A percentile compares a stretch with the other conserved stretches of the same genome.
phyloP scores from a whole-genome alignment of 2,888 invertebrate genomes.

The Drosophila planitibia region DNA sequence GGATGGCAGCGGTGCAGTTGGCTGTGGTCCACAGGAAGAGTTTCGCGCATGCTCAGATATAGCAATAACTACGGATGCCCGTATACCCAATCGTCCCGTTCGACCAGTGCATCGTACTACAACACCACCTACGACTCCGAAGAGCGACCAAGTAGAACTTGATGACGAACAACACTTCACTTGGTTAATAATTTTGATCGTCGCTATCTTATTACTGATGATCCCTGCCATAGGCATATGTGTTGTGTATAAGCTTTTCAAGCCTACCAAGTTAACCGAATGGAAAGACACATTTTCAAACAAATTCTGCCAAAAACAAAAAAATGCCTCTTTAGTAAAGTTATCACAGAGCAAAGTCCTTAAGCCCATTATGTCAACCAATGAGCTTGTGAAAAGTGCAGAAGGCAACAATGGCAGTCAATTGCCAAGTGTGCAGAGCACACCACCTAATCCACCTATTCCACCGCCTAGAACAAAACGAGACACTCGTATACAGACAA shows the following conservation, averaged over 20 bases:
- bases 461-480: constrained; percentile 83
- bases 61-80: constrained; percentile 87
- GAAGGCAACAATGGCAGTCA: constrained; percentile 23
- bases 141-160: constrained; percentile 36
- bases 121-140: constrained; percentile 51
- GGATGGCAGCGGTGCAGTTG: constrained; percentile 91
- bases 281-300: constrained; percentile 30
- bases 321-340: constrained; percentile 17
- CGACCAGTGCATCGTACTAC: constrained; percentile 80
- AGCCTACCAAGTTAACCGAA: constrained; percentile 24
- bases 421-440: constrained; percentile 22
- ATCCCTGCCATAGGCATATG: constrained; percentile 22
- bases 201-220: constrained; percentile 27
- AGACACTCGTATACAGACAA: constrained; percentile 74
- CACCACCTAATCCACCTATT: constrained; percentile 72
- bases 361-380: constrained; percentile 23
- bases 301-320: constrained; percentile 50
- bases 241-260: constrained; percentile 24
- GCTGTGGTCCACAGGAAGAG: constrained; percentile 95
- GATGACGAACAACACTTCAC: constrained; percentile 7
- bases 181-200: constrained; percentile 24
- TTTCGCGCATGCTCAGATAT: constrained; percentile 94
- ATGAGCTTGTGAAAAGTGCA: constrained; percentile 30
- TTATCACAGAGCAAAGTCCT: constrained; percentile 29
- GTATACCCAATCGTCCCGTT: constrained; percentile 85